Percentiles rank a stretch among this genome's conserved stretches.
Evolutionary conservation across 2,797 vertebrate species (phyloP).

Genomic region (Clarias pachynema): DNA sequence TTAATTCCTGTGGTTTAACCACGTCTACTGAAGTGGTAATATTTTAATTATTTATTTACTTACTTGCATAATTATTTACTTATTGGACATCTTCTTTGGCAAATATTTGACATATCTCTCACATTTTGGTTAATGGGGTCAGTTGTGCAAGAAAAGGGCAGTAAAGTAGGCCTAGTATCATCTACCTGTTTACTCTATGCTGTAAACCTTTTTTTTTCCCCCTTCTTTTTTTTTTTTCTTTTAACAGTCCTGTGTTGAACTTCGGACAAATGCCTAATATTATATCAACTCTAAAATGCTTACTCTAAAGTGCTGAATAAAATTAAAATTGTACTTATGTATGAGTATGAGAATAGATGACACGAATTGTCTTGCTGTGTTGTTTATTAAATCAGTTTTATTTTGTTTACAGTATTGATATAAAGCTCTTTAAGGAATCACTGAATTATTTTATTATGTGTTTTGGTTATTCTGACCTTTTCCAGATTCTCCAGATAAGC

Average conservation of each 20-base stretch:
- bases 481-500: background rate
- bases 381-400: background rate
- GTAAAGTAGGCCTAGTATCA: background rate
- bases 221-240: too few relatives aligned
- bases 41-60: background rate
- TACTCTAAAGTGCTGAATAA: background rate
- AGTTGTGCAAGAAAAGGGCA: slow-evolving; percentile 1
- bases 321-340: background rate
- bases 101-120: background rate
- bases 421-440: background rate
- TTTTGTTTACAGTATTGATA: background rate
- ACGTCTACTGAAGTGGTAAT: background rate
- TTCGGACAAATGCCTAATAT: background rate
- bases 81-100: too few relatives aligned
- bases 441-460: background rate
- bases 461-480: background rate
- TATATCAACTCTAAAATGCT: background rate
- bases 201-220: background rate
- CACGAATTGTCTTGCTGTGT: too few relatives aligned
- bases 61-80: background rate
- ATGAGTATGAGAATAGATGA: background rate
- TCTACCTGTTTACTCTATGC: background rate
- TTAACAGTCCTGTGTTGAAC: background rate
- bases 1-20: background rate
- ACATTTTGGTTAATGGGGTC: background rate